Evolutionary conservation across 2,797 vertebrate species (phyloP).

Genomic region (Acrossocheilus fasciatus): DNA sequence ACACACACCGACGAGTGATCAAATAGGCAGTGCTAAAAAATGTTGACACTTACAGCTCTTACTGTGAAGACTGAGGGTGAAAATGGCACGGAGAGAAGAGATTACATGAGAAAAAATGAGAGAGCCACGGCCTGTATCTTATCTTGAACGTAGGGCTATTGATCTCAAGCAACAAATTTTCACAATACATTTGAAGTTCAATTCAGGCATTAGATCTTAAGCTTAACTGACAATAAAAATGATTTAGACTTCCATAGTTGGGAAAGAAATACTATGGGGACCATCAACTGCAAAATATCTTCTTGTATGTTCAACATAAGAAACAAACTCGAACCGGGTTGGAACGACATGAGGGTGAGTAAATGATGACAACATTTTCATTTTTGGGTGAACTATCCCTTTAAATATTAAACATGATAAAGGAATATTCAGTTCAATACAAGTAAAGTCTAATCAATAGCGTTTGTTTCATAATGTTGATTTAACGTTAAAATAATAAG

Average conservation of each 20-base stretch:
- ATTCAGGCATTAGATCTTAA: too few species aligned
- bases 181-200: not conserved
- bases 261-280: too few species aligned
- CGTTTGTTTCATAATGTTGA: not conserved
- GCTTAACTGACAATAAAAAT: too few species aligned
- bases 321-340: too few species aligned
- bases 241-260: too few species aligned
- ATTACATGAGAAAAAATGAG: conserved; percentile 9
- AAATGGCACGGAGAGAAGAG: conserved; percentile 47
- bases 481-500: not conserved
- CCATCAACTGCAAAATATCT: too few species aligned
- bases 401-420: not conserved
- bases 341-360: too few species aligned
- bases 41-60: conserved; percentile 50
- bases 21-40: conserved; percentile 59
- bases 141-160: conserved; percentile 27
- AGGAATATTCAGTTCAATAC: not conserved
- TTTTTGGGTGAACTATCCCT: too few species aligned
- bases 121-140: conserved; percentile 5
- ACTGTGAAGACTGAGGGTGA: conserved; percentile 48
- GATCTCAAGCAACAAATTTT: not conserved
- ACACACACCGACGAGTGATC: conserved; percentile 41
- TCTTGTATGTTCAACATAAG: too few species aligned
- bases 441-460: not conserved
- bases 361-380: too few species aligned